phyloP scores from a whole-genome alignment of 2,113 vertebrate genomes.

The Anguilla japonica region DNA sequence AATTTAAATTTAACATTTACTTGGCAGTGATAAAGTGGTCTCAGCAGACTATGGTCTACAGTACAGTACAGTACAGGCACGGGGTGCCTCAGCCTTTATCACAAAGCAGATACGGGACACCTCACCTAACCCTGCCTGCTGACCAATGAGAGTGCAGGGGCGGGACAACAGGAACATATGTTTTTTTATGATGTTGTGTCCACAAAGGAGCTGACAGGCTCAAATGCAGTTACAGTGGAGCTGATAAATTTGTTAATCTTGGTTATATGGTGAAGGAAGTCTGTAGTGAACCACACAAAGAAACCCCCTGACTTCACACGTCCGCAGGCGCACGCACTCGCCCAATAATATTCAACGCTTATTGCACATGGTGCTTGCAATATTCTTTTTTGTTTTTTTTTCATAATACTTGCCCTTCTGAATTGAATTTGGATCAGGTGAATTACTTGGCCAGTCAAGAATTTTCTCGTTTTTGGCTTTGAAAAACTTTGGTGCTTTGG shows the following conservation, averaged over 20 bases:
- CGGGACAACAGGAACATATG: background rate
- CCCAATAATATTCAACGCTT: background rate
- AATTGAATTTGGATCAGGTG: no score
- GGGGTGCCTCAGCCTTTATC: background rate
- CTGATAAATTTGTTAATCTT: background rate
- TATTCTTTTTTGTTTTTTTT: no score
- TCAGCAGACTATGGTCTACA: background rate
- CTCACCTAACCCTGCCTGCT: background rate
- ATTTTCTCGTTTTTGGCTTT: no score
- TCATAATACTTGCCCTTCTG: no score
- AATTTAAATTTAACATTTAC: no score
- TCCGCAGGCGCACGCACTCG: background rate
- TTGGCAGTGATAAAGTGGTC: background rate
- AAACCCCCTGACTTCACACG: background rate
- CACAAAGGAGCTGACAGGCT: background rate
- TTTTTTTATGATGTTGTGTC: background rate
- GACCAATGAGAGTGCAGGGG: background rate
- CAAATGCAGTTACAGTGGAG: background rate
- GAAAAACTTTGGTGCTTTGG: no score
- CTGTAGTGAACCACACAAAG: background rate
- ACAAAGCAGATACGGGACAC: background rate
- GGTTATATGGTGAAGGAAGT: background rate
- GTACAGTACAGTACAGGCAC: background rate
- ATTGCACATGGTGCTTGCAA: no score
- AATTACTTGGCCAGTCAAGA: no score